Base-by-base conservation (phyloP, 2,888 invertebrate species). In the Himalopsyche tibetana region DNA sequence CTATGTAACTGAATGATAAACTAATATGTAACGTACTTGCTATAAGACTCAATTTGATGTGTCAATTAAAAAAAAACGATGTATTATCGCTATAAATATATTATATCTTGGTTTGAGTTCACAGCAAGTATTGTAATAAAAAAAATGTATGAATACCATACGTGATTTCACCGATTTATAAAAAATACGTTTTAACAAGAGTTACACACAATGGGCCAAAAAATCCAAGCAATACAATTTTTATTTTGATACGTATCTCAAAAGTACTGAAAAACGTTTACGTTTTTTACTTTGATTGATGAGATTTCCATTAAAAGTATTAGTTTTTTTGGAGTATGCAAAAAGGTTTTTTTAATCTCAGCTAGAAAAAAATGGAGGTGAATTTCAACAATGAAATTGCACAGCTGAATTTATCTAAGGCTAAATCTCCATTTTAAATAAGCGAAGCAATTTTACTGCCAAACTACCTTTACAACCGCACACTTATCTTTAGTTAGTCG, bases 371-470 rank as follows among this genome's bases (percentile, higher is more conserved):
- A 36, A 28, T 12, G 74, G 74, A 63, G 86, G 17, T 51, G 82
- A 84, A 84, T 84, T 84, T 55, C 84, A 82, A 86, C 86, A 86
- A 86, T 82, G 79, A 82, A 84, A 82, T 84, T 55, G 69, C 69
- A 74, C 81, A 51, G 84, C 55, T 79, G 55, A 83, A 81, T 84
- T 81, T 80, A 80, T 86, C 83, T 83, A 81, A 74, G 38, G 74
- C 74, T 38, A 74, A 74, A 80, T 84, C 85, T 84, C 83, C 85
- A 85, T 84, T 87, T 86, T 85, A 86, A 86, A 85, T 87, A 87
- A 87, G 45, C 84, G 86, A 81, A 84, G 87, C 87, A 87, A 85
- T 87, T 87, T 87, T 86, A 86, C 83, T 85, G 87, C 55, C 83
- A 86, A 87, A 86, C 86, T 85, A 87, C 84, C 84, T 85, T 86